Evolutionary conservation across 2,888 invertebrate genomes (phyloP), one percentile per base, ranked within the genome.

Genomic region (Amiota mariae): DNA sequence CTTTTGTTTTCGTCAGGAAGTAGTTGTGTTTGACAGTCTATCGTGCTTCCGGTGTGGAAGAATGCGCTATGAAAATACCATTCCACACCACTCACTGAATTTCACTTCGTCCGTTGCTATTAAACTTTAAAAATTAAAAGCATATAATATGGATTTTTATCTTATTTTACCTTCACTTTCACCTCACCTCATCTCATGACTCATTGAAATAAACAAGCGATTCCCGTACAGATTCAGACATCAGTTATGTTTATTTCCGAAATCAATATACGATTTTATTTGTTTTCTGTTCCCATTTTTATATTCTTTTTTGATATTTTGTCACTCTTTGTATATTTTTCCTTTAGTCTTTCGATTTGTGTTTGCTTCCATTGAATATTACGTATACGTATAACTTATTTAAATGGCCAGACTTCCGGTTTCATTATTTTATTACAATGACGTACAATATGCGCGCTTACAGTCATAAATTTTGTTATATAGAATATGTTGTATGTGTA

Each of bases 331-430:
- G 24, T 24, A 24, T 24, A 24, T 24, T 24, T 24, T 24, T 24
- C 24, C 24, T 24, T 68, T 72, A 66, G 54, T 66, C 46, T 36
- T 13, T 24, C 61, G 1, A 13, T 66, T 56, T 67, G 20, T 77
- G 8, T 63, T 15, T 36, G 13, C 3, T 36, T 63, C 36, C 46
- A 63, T 36, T 66, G 66, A 49, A 20, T 75, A 70, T 72, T 70
- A 71, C 72, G 73, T 47, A 51, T 64, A 49, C 70, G 59, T 61
- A 73, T 74, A 75, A 75, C 72, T 77, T 77, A 77, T 77, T 77
- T 77, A 77, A 77, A 77, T 75, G 74, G 75, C 72, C 73, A 77
- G 75, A 75, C 74, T 73, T 74, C 70, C 74, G 74, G 59, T 68
- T 68, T 48, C 71, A 70, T 76, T 72, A 71, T 71, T 71, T 70